Evolutionary conservation across 2,113 vertebrate species (phyloP), one percentile per base, ranked within the genome.

Genomic region (Misgurnus mizolepis): DNA sequence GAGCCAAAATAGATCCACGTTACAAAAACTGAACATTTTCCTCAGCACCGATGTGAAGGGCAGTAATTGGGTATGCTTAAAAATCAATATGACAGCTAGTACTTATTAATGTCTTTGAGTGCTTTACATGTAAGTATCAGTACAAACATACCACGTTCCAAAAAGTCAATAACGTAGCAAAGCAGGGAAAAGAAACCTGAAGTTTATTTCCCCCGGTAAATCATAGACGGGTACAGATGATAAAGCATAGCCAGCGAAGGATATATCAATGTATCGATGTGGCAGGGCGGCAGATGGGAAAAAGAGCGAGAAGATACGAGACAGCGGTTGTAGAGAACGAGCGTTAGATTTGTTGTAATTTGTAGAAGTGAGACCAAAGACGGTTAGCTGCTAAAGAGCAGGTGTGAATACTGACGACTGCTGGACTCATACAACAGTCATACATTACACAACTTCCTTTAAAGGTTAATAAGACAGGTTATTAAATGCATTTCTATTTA

Each of bases 41-140:
- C 43, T 49, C 27, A 17, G 43, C 45, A 45, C 34, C 55, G 27
- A 47, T 15, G 3, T 45, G 49, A 56, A 47, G 41, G 64, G n/a
- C 53, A 49, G 73, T 81, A 81, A 77, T 73, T 64, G 55, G 4
- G 5, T 43, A 77, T 41, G 67, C 60, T 17, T 64, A n/a, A 68
- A 78, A 81, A 84, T 84, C 79, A 74, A 81, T 84, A 67, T 15
- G 62, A 56, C 79, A 72, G 58, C 82, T 67, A 34, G 72, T 71
- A 64, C 55, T 78, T 80, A 78, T 81, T 62, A 78, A 73, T 34
- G 82, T 81, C 22, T 76, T 56, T 72, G 45, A 62, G 67, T 17
- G 56, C 76, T 50, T 9, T 45, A 39, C 41, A 43, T 68, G 74
- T 78, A 68, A 74, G 80, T 69, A 81, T 73, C 73, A 68, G 53